These are phyloP conservation scores for Conistra vaccinii DNA, from an alignment of 2,888 invertebrate species.

Conservation along the genomic window DNA sequence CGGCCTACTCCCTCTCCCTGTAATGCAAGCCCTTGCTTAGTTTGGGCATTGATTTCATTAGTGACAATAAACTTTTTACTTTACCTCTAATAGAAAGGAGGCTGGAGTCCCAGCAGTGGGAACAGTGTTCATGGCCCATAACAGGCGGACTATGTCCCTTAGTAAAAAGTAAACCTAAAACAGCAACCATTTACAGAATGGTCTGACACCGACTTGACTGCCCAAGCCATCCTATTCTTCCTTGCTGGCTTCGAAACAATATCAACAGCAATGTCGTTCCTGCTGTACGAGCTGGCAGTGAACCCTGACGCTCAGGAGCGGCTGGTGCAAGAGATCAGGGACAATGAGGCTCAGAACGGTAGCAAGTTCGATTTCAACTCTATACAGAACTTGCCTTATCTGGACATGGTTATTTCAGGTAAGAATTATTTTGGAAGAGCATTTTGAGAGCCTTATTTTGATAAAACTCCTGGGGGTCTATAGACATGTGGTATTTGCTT, in stretches of 20 bases:
- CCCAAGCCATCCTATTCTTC: constrained; percentile 89
- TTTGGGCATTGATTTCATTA: no score
- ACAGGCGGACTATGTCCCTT: neutral
- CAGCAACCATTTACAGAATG: constrained; percentile 68
- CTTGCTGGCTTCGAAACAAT: constrained; percentile 90
- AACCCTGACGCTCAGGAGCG: constrained; percentile 90
- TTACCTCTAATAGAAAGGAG: neutral
- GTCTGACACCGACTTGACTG: constrained; percentile 82
- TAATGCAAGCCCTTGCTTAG: no score
- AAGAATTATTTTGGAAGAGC: constrained; percentile 13
- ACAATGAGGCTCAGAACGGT: constrained; percentile 80
- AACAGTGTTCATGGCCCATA: neutral
- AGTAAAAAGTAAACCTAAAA: neutral
- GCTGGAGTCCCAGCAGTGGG: neutral
- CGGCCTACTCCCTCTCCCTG: neutral
- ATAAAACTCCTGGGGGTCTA: neutral
- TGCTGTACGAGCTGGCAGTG: constrained; percentile 90
- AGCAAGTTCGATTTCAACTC: constrained; percentile 88
- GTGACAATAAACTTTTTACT: no score
- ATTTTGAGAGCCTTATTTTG: neutral
- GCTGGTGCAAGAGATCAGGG: constrained; percentile 89
- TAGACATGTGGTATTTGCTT: neutral
- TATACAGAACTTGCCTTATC: constrained; percentile 89
- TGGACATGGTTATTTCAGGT: constrained; percentile 92
- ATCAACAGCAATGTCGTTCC: constrained; percentile 85